These are phyloP conservation scores for Polymixis lichenea DNA, from an alignment of 2,888 invertebrate species.

Conservation along the genomic window DNA sequence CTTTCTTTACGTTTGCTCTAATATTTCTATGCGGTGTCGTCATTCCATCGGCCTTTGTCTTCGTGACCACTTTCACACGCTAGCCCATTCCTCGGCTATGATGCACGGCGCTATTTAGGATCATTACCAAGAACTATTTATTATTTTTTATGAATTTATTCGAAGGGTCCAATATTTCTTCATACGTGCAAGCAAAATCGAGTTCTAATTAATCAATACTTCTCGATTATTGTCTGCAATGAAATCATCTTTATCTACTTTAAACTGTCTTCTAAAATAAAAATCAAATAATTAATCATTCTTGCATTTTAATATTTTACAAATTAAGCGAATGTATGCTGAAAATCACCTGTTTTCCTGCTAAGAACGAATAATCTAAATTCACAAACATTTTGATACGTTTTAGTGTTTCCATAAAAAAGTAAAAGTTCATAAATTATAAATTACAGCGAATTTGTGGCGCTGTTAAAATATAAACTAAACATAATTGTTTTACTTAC, in stretches of 20 bases:
- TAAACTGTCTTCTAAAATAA: neutral
- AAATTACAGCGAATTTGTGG: neutral
- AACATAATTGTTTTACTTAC: conserved; percentile 7
- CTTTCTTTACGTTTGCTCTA: conserved; percentile 9
- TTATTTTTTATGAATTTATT: conserved; percentile 13
- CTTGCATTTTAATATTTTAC: neutral
- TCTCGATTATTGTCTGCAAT: conserved; percentile 1
- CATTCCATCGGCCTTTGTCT: conserved; percentile 53
- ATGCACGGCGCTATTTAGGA: conserved; percentile 26
- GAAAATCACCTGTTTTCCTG: neutral
- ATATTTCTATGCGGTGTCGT: conserved; percentile 48
- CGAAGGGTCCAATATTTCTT: neutral
- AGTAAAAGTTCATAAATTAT: neutral
- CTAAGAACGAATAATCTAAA: neutral
- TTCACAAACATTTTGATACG: neutral
- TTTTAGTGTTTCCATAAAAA: neutral
- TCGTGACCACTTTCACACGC: conserved; percentile 54
- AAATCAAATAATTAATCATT: neutral
- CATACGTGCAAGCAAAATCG: neutral
- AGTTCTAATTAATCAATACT: neutral
- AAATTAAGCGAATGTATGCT: neutral
- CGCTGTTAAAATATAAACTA: neutral
- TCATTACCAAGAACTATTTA: conserved; percentile 23
- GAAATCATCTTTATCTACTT: no score
- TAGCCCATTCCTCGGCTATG: conserved; percentile 36